Evolutionary conservation across 2,888 invertebrate species (phyloP), one percentile per base, ranked within the genome.

Genomic region (Epiblema foenella): DNA sequence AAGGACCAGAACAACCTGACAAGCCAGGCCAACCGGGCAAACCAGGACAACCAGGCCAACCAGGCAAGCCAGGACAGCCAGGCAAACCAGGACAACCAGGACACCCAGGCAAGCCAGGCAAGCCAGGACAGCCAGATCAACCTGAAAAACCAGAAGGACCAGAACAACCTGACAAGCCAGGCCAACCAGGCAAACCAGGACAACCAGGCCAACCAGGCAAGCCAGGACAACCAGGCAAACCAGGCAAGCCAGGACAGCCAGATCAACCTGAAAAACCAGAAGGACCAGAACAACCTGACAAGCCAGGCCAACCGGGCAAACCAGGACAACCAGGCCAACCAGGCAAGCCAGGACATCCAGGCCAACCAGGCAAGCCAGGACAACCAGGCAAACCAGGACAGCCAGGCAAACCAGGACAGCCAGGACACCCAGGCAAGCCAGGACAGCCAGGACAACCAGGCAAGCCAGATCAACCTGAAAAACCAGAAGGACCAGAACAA

Each of bases 161-260:
- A 57, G 64, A 29, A 2, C 17, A n/a, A n/a, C n/a, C n/a, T n/a
- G n/a, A n/a, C n/a, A n/a, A 56, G 1, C 73, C 73, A 62, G 62
- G 49, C 0, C 17, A 29, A 15, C 33, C 58, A 58, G 51, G 46
- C 8, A 3, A 42, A 8, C 72, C 69, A 29, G 57, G 51, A 0
- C 17, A 58, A 11, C 73, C 73, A 57, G 52, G 66, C 9, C 15
- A 2, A 7, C 63, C 73, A 52, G 51, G 62, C 0, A 2, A 39
- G 10, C 72, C 68, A 51, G 56, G 17, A 7, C 33, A 65, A 0
- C 72, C 72, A 60, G 60, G 42, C 11, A 3, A 42, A 2, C 42
- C 42, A 42, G 42, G 9, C 2, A 8, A 9, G 2, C 42, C 42
- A 5, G 9, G 1, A 10, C n/a, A 3, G 0, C 29, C 54, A 15